Base-by-base conservation (phyloP, 1,140 invertebrate species). In the Macrotrachela quadricornifera region DNA sequence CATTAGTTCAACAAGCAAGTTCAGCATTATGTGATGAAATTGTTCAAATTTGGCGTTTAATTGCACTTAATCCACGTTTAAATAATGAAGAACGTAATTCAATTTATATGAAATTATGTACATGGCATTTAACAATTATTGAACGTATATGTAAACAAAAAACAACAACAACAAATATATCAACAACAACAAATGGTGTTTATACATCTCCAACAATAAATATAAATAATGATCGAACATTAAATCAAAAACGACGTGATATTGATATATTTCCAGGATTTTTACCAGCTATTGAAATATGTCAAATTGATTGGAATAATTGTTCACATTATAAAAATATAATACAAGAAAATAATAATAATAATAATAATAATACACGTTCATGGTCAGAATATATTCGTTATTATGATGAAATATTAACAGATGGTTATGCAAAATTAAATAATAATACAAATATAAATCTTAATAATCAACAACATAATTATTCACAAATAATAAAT, bases 1-100 rank as follows among this genome's bases (percentile, higher is more conserved):
- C 46, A 57, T 63, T 70, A 59, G 69, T 85, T 18, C 85, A 90
- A 62, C 83, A 88, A 64, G 87, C 88, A 0, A 87, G 86, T 64
- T 82, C 86, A 1, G 88, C 84, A 13, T 73, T 97, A 0, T 96
- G 88, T 68, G 91, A 97, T 65, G 91, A 97, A 73, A 85, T 96
- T 51, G 91, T 96, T 17, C 78, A 85, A 0, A 71, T 97, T 8
- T 96, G 91, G 91, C 75, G 85, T 58, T 69, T 95, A 38, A 87
- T 86, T 0, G 85, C 86, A 0, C 69, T 96, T 6, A 95, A 96
- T 72, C 90, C 91, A 0, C 84, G 80, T 6, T 70, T 95, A 14
- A 85, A 86, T 15, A 84, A 85, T 0, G 77, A 81, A 36, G 87
- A 95, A 64, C 72, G 86, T 8, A 80, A 85, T 57, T 65, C 67